Percentiles rank a stretch among this genome's conserved stretches.
Conservation (phyloP, 2,797 vertebrate genomes). For the Nasua narica region DNA sequence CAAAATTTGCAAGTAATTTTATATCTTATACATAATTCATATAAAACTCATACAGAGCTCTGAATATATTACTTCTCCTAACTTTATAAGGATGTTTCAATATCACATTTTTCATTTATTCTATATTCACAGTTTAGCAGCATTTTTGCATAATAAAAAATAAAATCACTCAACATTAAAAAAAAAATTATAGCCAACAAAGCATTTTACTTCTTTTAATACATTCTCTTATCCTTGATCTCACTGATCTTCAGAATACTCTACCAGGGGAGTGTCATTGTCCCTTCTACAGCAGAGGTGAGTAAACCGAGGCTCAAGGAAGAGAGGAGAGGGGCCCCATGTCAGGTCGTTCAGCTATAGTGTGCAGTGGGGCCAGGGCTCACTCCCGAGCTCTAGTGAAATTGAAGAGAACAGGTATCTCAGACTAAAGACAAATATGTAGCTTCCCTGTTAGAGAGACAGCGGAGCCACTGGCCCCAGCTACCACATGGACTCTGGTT, state of each 20-base stretch:
- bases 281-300: background rate
- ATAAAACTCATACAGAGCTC: background rate
- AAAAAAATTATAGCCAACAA: background rate
- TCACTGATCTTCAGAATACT: background rate
- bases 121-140: background rate
- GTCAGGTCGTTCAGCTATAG: accelerated
- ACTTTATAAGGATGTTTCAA: background rate
- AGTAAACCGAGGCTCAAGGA: background rate
- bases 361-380: background rate
- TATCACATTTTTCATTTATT: background rate
- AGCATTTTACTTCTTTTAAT: background rate
- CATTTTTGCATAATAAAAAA: background rate
- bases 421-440: background rate
- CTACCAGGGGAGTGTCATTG: background rate
- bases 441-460: background rate
- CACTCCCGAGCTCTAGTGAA: background rate
- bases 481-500: background rate
- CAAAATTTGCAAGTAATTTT: background rate
- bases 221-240: background rate
- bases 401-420: background rate
- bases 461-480: background rate
- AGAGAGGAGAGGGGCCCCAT: background rate
- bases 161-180: background rate
- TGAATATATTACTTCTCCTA: background rate
- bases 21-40: background rate